Percentiles rank a stretch among this genome's conserved stretches.
Conservation (phyloP, 1,140 invertebrate genomes). For the Lordiphosa clarofinis region DNA sequence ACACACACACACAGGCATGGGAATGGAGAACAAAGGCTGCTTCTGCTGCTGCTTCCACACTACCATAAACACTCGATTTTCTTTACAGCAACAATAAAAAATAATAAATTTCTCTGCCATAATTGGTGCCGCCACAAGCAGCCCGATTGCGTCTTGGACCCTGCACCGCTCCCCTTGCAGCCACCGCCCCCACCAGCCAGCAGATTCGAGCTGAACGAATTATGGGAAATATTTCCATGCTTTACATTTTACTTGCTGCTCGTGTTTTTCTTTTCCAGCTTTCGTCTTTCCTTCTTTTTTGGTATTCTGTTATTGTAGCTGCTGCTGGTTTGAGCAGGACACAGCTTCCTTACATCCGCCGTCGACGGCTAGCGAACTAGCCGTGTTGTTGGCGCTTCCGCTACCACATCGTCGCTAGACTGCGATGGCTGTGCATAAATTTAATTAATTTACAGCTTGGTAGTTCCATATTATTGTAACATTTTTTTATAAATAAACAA, state of each 20-base stretch:
- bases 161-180: background rate
- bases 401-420: constrained; percentile 14
- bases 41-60: constrained; percentile 11
- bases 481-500: background rate
- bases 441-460: constrained; percentile 40
- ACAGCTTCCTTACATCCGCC: constrained; percentile 36
- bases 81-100: constrained; percentile 60
- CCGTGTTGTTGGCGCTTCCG: constrained; percentile 43
- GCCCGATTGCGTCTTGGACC: constrained; percentile 41
- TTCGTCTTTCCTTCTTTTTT: constrained; percentile 13
- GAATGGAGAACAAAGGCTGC: constrained; percentile 38
- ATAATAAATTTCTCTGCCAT: constrained; percentile 63
- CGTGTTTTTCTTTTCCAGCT: constrained; percentile 33
- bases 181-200: constrained; percentile 3
- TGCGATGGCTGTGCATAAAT: constrained; percentile 38
- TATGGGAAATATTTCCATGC: constrained; percentile 56
- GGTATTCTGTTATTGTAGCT: constrained; percentile 8
- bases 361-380: constrained; percentile 23
- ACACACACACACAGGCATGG: constrained; percentile 16
- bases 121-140: constrained; percentile 62
- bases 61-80: constrained; percentile 54
- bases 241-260: constrained; percentile 40
- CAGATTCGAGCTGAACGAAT: constrained; percentile 32
- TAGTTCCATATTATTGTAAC: constrained; percentile 6
- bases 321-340: constrained; percentile 19